phyloP scores from a whole-genome alignment of 2,113 vertebrate genomes.

The Corythaixoides concolor region DNA sequence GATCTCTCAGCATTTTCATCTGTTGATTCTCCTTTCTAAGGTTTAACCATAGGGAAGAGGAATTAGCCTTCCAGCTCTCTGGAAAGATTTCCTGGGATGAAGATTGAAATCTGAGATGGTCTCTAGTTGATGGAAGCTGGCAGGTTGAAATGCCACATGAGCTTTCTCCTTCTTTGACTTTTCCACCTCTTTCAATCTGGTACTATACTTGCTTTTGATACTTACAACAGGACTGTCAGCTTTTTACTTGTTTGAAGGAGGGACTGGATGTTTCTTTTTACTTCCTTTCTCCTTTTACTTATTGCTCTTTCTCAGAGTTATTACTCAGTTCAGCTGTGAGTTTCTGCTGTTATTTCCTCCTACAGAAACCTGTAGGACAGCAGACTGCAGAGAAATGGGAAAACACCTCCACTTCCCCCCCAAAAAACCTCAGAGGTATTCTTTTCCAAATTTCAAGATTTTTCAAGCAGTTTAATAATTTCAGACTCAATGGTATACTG shows the following conservation, averaged over 20 bases:
- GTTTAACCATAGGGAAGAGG: not conserved
- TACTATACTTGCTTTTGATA: not conserved
- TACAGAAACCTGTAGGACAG: not conserved
- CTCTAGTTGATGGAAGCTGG: not conserved
- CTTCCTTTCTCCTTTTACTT: not conserved
- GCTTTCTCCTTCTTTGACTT: not conserved
- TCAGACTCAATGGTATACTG: not conserved
- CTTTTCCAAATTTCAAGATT: not conserved
- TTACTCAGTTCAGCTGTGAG: not conserved
- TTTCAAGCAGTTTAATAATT: not conserved
- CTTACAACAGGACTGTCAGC: not conserved
- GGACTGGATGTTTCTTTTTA: not conserved
- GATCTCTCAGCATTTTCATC: not conserved
- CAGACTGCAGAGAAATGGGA: not conserved
- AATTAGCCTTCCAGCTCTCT: not conserved
- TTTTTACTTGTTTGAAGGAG: not conserved
- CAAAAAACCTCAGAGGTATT: not conserved
- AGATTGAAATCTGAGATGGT: not conserved
- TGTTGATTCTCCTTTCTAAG: not conserved
- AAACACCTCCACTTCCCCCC: not conserved
- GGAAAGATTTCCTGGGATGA: not conserved
- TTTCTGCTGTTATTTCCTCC: not conserved
- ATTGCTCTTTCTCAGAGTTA: not conserved
- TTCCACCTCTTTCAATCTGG: not conserved
- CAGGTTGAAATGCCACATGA: not conserved